phyloP scores from a whole-genome alignment of 2,113 vertebrate species.

The Eptesicus fuscus region DNA sequence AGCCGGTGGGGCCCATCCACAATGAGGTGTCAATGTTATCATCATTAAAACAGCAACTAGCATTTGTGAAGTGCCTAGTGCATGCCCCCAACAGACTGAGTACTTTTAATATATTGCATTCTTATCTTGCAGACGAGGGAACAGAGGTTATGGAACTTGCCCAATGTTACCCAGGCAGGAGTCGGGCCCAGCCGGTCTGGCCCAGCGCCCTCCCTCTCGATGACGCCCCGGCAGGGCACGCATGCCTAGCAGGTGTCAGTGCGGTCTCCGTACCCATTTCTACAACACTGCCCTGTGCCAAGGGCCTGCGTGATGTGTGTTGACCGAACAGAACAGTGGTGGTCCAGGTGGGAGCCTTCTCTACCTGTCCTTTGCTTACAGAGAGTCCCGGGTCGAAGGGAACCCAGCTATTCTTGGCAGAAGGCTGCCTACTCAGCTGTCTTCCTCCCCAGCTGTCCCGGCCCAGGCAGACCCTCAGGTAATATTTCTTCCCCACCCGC shows the following conservation, averaged over 20 bases:
- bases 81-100: neutral
- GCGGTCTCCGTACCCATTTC: accelerated
- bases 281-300: neutral
- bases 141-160: neutral
- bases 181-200: neutral
- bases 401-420: neutral
- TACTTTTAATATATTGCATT: neutral
- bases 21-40: too few relatives aligned
- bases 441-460: conserved; percentile 42
- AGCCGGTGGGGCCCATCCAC: neutral
- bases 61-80: neutral
- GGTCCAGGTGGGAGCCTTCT: neutral
- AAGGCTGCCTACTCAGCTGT: conserved; percentile 53
- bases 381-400: neutral
- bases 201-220: neutral
- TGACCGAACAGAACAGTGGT: accelerated
- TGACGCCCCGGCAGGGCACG: accelerated
- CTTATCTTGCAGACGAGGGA: neutral
- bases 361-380: neutral
- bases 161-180: neutral
- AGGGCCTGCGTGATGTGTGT: neutral
- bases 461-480: conserved; percentile 42
- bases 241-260: accelerated
- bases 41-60: neutral
- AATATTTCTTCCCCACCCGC: neutral